These are phyloP conservation scores for Esox niger DNA, from an alignment of 2,113 vertebrate species.

Conservation along the genomic window DNA sequence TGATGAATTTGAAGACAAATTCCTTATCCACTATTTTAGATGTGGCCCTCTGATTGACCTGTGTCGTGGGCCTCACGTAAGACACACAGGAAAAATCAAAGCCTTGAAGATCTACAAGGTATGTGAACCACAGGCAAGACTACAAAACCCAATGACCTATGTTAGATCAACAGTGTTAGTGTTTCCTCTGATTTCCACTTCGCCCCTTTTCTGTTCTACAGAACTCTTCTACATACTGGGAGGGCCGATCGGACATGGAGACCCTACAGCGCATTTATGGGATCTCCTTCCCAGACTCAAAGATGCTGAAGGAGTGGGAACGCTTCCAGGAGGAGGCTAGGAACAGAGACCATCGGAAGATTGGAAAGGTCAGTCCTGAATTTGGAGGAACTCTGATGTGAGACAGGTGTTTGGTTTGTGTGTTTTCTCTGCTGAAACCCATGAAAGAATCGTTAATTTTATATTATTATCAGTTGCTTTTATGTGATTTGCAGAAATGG, in stretches of 20 bases:
- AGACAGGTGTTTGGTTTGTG: too few relatives aligned
- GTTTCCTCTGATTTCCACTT: background rate
- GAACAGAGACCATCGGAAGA: constrained; percentile 94
- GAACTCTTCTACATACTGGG: constrained; percentile 99
- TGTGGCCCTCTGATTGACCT: constrained; percentile 95
- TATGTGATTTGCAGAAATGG: too few relatives aligned
- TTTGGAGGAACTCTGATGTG: background rate
- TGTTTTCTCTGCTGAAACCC: too few relatives aligned
- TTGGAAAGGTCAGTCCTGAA: constrained; percentile 83
- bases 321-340: constrained; percentile 97
- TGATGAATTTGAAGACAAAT: too few relatives aligned
- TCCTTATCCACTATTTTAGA: constrained; percentile 54
- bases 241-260: constrained; percentile 95
- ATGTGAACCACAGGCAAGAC: constrained; percentile 15
- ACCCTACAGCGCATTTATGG: constrained; percentile 94
- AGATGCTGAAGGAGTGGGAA: constrained; percentile 98
- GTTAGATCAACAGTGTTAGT: too few relatives aligned
- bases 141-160: background rate
- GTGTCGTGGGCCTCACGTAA: constrained; percentile 93
- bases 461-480: background rate
- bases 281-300: constrained; percentile 94
- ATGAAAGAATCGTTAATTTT: background rate
- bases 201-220: constrained; percentile 39
- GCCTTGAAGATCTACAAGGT: constrained; percentile 96
- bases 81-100: constrained; percentile 96